Evolutionary conservation across 2,113 vertebrate genomes (phyloP).

Genomic region (Chloebia gouldiae): DNA sequence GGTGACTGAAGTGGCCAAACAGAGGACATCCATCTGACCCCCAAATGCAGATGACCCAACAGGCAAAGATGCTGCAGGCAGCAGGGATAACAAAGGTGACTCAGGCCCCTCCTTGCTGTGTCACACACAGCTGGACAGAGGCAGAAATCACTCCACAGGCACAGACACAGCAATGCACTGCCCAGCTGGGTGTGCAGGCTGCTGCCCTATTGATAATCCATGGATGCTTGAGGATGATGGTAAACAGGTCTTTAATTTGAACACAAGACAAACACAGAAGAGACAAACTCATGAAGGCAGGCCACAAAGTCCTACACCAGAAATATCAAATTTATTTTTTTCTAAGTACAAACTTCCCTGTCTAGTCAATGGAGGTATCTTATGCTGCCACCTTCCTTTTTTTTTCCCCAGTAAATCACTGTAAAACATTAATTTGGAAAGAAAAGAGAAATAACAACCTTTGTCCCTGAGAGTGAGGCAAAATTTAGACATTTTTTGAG

Average conservation of each 20-base stretch:
- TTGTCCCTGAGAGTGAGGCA: not conserved
- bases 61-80: not conserved
- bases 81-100: not conserved
- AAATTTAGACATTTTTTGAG: not conserved
- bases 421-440: not conserved
- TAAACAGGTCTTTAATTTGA: not conserved
- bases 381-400: not conserved
- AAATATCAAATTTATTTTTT: not conserved
- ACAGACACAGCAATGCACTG: not conserved
- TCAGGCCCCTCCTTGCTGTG: not conserved
- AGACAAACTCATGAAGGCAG: not conserved
- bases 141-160: not conserved
- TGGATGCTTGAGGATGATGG: not conserved
- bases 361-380: not conserved
- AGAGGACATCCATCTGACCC: not conserved
- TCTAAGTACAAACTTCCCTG: not conserved
- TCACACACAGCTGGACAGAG: not conserved
- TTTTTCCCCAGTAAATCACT: not conserved
- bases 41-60: fast-evolving
- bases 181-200: not conserved
- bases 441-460: not conserved
- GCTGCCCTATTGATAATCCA: not conserved
- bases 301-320: not conserved
- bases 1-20: not conserved
- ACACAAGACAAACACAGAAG: not conserved